These are phyloP conservation scores for Stichodactyla helianthus DNA, from an alignment of 64 coral and sea anemone genomes.

Conservation along the genomic window DNA sequence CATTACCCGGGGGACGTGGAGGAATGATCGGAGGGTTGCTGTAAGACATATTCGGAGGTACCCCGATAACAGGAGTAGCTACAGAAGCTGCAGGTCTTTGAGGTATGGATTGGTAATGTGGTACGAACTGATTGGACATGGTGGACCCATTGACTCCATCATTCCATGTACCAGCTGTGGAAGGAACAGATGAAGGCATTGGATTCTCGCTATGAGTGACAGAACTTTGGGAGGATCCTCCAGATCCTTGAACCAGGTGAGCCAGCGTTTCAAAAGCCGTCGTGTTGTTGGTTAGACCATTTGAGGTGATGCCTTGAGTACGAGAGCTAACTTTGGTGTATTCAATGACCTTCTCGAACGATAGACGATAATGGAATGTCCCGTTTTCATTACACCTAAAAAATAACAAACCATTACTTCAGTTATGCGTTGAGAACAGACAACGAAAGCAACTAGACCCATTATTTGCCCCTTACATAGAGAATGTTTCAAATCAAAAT, in stretches of 20 bases:
- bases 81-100: neutral
- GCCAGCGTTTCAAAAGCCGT: neutral
- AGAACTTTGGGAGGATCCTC: neutral
- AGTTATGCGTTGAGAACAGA: too few relatives aligned
- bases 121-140: neutral
- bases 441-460: too few relatives aligned
- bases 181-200: neutral
- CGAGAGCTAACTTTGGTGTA: neutral
- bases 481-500: neutral
- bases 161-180: neutral
- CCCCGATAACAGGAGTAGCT: neutral
- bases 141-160: neutral
- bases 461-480: neutral
- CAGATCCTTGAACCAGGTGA: neutral
- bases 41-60: neutral
- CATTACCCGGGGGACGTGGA: neutral
- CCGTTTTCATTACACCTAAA: constrained; percentile 69
- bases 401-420: constrained; percentile 8
- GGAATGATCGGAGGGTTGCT: neutral
- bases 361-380: constrained; percentile 85
- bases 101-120: neutral
- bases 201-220: neutral
- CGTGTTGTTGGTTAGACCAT: neutral
- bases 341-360: constrained; percentile 58
- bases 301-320: neutral